Percentiles rank a stretch among this genome's conserved stretches.
Conservation (phyloP, 2,888 invertebrate species). For the Herminia tarsipennalis region DNA sequence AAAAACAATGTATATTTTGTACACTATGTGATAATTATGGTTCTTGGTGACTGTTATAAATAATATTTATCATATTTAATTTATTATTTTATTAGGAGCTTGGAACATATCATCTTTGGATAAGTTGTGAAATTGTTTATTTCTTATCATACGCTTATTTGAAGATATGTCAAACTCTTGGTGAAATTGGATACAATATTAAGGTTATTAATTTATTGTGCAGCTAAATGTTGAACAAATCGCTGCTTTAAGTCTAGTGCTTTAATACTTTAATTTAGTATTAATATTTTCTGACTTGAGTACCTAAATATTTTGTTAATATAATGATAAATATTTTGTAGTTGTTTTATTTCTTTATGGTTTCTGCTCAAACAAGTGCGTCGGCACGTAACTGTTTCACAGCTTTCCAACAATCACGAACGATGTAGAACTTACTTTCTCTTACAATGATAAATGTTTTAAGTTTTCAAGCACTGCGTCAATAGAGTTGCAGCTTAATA, state of each 20-base stretch:
- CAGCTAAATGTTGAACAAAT: slow-evolving; percentile 13
- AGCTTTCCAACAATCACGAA: too few species aligned
- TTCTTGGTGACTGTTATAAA: slow-evolving; percentile 41
- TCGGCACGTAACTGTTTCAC: too few species aligned
- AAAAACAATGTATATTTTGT: too few species aligned
- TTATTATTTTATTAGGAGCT: slow-evolving; percentile 43
- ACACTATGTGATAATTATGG: too few species aligned
- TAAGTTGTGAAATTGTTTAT: slow-evolving; percentile 1
- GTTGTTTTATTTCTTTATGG: slow-evolving; percentile 14
- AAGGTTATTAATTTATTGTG: slow-evolving; percentile 35
- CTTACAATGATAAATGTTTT: too few species aligned
- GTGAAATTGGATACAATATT: slow-evolving; percentile 34
- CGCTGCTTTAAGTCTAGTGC: slow-evolving; percentile 16
- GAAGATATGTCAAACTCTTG: slow-evolving; percentile 25
- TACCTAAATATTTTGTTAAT: slow-evolving; percentile 28
- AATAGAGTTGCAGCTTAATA: too few species aligned
- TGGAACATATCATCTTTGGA: slow-evolving; percentile 16
- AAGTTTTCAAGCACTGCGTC: too few species aligned
- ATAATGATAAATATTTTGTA: slow-evolving; percentile 13
- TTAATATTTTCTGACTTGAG: slow-evolving; percentile 9
- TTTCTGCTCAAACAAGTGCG: neutral
- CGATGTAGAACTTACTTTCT: too few species aligned
- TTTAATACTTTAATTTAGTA: too few species aligned
- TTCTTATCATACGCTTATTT: slow-evolving; percentile 2
- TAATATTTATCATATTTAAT: slow-evolving; percentile 38